These are phyloP conservation scores for Cyprinodon tularosa DNA, from an alignment of 2,113 vertebrate species.

Conservation along the genomic window DNA sequence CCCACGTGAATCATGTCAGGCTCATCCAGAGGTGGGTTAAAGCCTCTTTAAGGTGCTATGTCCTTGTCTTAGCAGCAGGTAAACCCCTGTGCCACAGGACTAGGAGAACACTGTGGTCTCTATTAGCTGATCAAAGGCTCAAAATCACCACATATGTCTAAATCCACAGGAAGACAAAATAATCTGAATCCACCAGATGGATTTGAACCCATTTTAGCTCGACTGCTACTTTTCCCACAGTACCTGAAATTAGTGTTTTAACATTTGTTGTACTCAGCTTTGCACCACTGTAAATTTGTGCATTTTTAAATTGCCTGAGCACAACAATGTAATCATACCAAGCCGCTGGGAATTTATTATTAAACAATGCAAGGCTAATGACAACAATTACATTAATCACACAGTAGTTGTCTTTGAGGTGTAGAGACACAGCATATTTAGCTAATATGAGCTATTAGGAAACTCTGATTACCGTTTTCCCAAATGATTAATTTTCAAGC, in stretches of 20 bases:
- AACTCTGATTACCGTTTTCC: conserved; percentile 51
- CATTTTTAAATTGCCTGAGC: conserved; percentile 49
- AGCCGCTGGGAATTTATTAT: conserved; percentile 63
- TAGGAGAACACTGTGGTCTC: conserved; percentile 68
- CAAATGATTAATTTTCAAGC: conserved; percentile 46
- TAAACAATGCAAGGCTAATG: conserved; percentile 62
- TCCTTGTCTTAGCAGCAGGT: conserved; percentile 78
- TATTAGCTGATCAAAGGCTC: conserved; percentile 73
- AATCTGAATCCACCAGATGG: conserved; percentile 54
- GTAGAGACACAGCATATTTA: conserved; percentile 43
- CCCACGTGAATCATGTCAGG: conserved; percentile 76
- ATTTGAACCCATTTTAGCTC: conserved; percentile 52
- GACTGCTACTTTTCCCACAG: conserved; percentile 56
- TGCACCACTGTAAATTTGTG: conserved; percentile 59
- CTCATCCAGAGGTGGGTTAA: conserved; percentile 75
- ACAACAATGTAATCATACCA: conserved; percentile 56
- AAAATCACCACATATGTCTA: conserved; percentile 22
- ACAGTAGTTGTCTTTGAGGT: conserved; percentile 55
- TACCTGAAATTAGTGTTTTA: conserved; percentile 66
- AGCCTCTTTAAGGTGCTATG: conserved; percentile 80
- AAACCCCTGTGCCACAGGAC: conserved; percentile 64
- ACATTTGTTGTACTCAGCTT: conserved; percentile 63
- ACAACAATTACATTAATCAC: conserved; percentile 62
- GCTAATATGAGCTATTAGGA: conserved; percentile 53
- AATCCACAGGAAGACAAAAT: conserved; percentile 57